These are phyloP conservation scores for Parnassius orleans DNA, from an alignment of 2,888 invertebrate genomes.

Conservation along the genomic window DNA sequence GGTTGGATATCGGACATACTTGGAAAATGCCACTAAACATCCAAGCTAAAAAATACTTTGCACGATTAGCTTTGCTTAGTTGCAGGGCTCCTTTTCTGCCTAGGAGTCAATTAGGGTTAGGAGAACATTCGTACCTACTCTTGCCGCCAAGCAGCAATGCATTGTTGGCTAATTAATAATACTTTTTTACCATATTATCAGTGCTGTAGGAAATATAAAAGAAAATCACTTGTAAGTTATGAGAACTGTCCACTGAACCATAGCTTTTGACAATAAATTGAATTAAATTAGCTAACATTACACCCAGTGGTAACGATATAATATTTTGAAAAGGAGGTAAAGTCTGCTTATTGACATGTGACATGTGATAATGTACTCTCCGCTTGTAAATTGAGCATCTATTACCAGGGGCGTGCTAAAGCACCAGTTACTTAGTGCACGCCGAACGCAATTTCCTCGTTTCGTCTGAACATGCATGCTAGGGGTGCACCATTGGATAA, in stretches of 20 bases:
- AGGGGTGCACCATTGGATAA: constrained; percentile 6
- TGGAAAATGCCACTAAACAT: no score
- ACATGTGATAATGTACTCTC: constrained; percentile 24
- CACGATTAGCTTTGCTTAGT: no score
- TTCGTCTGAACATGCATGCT: constrained; percentile 47
- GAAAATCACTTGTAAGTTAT: no score
- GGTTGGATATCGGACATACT: no score
- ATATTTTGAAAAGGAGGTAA: constrained; percentile 14
- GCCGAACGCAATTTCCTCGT: constrained; percentile 50
- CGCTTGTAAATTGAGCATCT: constrained; percentile 35
- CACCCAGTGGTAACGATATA: constrained; percentile 10
- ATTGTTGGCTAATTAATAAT: no score
- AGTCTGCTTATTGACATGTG: constrained; percentile 22
- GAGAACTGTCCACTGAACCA: not conserved
- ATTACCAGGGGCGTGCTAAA: constrained; percentile 46
- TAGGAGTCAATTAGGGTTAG: no score
- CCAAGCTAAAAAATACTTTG: no score
- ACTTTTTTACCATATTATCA: no score
- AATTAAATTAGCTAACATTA: constrained; percentile 6
- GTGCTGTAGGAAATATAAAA: no score
- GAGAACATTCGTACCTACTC: no score
- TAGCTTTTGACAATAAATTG: not conserved
- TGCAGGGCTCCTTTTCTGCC: no score
- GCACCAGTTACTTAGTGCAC: constrained; percentile 46
- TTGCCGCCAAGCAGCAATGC: no score